These are phyloP conservation scores for Alethe diademata DNA, from an alignment of 2,113 vertebrate species.

Conservation along the genomic window DNA sequence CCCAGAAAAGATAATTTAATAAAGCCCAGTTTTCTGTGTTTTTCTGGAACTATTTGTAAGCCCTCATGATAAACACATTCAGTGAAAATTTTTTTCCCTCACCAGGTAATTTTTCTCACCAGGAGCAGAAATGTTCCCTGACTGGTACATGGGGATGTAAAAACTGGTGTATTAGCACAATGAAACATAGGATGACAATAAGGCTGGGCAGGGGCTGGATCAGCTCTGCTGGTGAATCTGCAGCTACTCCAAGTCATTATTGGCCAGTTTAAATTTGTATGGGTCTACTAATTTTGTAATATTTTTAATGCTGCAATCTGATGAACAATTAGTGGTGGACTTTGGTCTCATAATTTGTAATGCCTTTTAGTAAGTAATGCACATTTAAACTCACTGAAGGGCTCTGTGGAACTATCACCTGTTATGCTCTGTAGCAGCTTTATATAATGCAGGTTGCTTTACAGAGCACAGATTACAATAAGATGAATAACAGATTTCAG, in stretches of 20 bases:
- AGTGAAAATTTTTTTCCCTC: neutral
- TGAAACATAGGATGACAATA: neutral
- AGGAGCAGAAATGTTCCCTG: neutral
- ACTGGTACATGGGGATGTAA: neutral
- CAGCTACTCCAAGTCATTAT: neutral
- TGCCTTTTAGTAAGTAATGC: neutral
- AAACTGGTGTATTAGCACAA: neutral
- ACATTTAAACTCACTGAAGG: neutral
- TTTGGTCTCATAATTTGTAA: neutral
- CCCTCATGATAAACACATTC: neutral
- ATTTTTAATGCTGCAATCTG: neutral
- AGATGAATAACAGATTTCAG: neutral
- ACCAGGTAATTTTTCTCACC: neutral
- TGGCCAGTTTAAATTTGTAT: neutral
- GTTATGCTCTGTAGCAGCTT: neutral
- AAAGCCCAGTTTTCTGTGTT: neutral
- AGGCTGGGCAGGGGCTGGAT: neutral
- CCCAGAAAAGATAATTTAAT: neutral
- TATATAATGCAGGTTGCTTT: neutral
- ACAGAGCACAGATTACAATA: neutral
- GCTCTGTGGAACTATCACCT: neutral
- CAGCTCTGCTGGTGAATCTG: neutral
- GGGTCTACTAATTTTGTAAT: neutral
- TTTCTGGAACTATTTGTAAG: neutral
- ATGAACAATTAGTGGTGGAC: neutral